Conservation (phyloP, 2,888 invertebrate genomes). For the Mactromeris polynyma region DNA sequence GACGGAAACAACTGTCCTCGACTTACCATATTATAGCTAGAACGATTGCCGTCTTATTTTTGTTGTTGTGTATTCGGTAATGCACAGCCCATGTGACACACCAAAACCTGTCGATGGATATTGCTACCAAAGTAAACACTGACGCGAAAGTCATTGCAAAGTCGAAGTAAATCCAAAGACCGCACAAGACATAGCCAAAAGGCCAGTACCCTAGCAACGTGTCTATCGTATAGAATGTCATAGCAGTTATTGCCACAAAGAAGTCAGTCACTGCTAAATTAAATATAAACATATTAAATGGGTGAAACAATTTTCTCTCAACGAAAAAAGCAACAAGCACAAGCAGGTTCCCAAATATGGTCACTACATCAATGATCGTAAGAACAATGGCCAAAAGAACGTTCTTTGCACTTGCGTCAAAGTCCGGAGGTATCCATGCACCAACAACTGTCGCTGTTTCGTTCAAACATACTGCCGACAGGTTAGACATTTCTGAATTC, state of each 20-base stretch:
- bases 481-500: too few relatives aligned
- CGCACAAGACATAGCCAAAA: conserved; percentile 84
- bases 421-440: conserved; percentile 51
- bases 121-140: conserved; percentile 86
- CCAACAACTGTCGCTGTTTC: too few relatives aligned
- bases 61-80: conserved; percentile 79
- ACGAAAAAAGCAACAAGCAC: conserved; percentile 83
- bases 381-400: conserved; percentile 73
- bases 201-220: conserved; percentile 86
- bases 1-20: too few relatives aligned
- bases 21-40: conserved; percentile 80
- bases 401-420: conserved; percentile 59
- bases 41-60: conserved; percentile 70
- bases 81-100: conserved; percentile 81
- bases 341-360: conserved; percentile 83
- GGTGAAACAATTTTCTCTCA: conserved; percentile 83
- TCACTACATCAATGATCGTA: conserved; percentile 77
- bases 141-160: conserved; percentile 87
- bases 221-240: conserved; percentile 86
- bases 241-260: conserved; percentile 84
- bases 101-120: conserved; percentile 84
- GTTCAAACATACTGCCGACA: too few relatives aligned
- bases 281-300: conserved; percentile 83
- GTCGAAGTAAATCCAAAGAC: conserved; percentile 86
- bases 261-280: conserved; percentile 84